Evolutionary conservation across 2,888 invertebrate species (phyloP).

Genomic region (Dione juno): DNA sequence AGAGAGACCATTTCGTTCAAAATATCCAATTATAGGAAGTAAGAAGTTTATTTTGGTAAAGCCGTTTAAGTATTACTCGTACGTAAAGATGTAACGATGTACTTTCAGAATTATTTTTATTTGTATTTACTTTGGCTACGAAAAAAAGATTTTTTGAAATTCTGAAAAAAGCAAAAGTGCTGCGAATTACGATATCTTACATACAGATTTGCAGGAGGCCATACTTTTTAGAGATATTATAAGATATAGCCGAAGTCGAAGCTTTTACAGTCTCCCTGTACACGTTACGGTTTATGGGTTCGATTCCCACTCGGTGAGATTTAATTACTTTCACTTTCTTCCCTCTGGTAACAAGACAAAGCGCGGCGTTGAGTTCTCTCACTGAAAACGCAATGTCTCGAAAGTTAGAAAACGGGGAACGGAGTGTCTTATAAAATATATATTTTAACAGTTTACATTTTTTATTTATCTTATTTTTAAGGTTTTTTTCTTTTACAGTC

Average conservation of each 20-base stretch:
- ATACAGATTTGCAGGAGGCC: too few species aligned
- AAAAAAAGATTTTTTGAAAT: too few species aligned
- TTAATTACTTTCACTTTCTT: not conserved
- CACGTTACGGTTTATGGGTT: not conserved
- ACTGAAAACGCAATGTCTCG: not conserved
- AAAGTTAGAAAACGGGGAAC: not conserved
- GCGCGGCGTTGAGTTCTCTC: not conserved
- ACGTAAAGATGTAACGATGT: constrained; percentile 20
- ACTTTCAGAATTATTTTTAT: too few species aligned
- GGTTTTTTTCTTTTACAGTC: too few species aligned
- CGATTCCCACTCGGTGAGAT: not conserved
- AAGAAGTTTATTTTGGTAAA: constrained; percentile 1
- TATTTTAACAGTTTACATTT: too few species aligned
- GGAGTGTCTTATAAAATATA: not conserved
- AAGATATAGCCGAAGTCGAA: too few species aligned
- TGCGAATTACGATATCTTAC: too few species aligned
- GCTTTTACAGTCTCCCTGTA: too few species aligned
- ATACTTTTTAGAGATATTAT: too few species aligned
- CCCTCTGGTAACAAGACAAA: not conserved
- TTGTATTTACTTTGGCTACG: too few species aligned
- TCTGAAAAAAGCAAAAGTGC: too few species aligned
- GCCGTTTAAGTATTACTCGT: constrained; percentile 14
- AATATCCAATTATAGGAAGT: constrained; percentile 21
- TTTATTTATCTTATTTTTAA: too few species aligned
- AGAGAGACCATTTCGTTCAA: not conserved